Conservation (phyloP, 2,888 invertebrate species). For the Lycophotia porphyrea region DNA sequence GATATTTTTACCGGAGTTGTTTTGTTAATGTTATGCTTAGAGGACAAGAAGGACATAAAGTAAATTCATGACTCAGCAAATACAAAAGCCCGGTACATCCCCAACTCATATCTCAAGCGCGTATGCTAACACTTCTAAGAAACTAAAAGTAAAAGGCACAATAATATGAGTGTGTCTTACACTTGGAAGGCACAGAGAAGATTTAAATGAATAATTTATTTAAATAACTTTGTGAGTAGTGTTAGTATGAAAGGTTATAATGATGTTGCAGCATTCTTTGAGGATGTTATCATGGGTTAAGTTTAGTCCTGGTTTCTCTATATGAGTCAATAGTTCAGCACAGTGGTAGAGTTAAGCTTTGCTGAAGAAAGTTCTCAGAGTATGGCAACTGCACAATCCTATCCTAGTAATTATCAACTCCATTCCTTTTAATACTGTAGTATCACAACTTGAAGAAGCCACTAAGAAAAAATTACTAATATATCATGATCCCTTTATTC, state of each 20-base stretch:
- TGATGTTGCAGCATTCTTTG: slow-evolving; percentile 32
- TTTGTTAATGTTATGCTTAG: too few relatives aligned
- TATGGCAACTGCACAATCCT: too few relatives aligned
- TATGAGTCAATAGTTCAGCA: neutral
- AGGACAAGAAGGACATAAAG: too few relatives aligned
- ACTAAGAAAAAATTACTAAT: too few relatives aligned
- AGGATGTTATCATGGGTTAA: slow-evolving; percentile 3
- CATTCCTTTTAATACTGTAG: too few relatives aligned
- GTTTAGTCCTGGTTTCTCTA: neutral
- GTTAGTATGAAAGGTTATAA: neutral
- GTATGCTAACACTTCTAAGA: slow-evolving; percentile 76
- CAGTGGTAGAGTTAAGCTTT: neutral
- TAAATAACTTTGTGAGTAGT: slow-evolving; percentile 31
- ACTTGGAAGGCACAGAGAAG: slow-evolving; percentile 54
- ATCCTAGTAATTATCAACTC: too few relatives aligned
- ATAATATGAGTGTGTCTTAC: slow-evolving; percentile 58
- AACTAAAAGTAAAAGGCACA: slow-evolving; percentile 76
- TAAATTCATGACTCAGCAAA: neutral
- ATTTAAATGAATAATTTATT: slow-evolving; percentile 27
- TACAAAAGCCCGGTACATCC: slow-evolving; percentile 39
- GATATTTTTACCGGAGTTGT: too few relatives aligned
- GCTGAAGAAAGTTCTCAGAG: too few relatives aligned
- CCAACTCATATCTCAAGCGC: slow-evolving; percentile 48
- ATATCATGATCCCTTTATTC: too few relatives aligned
- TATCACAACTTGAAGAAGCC: too few relatives aligned